Percentiles rank a stretch among this genome's conserved stretches.
phyloP scores from a whole-genome alignment of 2,888 invertebrate genomes.

The Brenthis hecate region DNA sequence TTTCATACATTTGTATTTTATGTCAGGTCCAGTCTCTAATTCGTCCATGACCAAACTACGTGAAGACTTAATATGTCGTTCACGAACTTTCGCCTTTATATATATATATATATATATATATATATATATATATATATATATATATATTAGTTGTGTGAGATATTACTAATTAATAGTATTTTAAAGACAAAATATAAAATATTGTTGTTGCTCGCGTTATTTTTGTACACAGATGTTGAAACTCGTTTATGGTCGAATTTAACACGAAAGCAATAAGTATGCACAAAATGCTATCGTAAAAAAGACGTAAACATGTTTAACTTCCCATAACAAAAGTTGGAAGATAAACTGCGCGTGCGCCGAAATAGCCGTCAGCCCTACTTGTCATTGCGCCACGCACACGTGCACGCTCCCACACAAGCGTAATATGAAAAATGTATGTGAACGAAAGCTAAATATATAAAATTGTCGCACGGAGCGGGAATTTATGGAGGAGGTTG shows the following conservation, averaged over 20 bases:
- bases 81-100: too few relatives aligned
- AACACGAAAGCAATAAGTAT: neutral
- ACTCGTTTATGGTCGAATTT: neutral
- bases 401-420: neutral
- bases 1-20: too few relatives aligned
- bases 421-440: slow-evolving; percentile 15
- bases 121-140: too few relatives aligned
- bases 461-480: slow-evolving; percentile 40
- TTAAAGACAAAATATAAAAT: slow-evolving; percentile 3
- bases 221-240: neutral
- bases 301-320: slow-evolving; percentile 18
- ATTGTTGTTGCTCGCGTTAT: neutral
- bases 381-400: slow-evolving; percentile 42
- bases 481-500: slow-evolving; percentile 51
- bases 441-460: slow-evolving; percentile 53
- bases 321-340: slow-evolving; percentile 47
- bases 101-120: too few relatives aligned
- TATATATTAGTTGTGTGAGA: too few relatives aligned
- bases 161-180: too few relatives aligned
- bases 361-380: slow-evolving; percentile 62
- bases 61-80: too few relatives aligned
- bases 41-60: too few relatives aligned
- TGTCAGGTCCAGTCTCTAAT: too few relatives aligned
- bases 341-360: slow-evolving; percentile 59
- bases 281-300: slow-evolving; percentile 14